phyloP scores from a whole-genome alignment of 2,888 invertebrate genomes.

The Osmoderma eremita region DNA sequence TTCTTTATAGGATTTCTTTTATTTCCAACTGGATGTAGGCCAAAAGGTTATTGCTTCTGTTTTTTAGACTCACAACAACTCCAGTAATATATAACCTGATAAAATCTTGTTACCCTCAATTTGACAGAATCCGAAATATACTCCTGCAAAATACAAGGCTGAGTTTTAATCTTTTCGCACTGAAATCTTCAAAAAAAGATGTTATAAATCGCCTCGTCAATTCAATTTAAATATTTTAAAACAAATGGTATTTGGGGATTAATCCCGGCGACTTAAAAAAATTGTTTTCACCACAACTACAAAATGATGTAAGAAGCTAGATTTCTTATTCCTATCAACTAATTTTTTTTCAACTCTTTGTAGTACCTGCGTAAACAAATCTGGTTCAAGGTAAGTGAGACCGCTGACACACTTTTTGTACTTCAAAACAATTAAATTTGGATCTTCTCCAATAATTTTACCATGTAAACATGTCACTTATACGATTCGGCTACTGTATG shows the following conservation, averaged over 20 bases:
- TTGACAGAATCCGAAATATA: too few relatives aligned
- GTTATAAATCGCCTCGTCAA: too few relatives aligned
- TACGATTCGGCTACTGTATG: neutral
- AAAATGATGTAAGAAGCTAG: too few relatives aligned
- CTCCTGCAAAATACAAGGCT: too few relatives aligned
- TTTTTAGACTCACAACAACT: neutral
- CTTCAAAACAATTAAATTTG: constrained; percentile 26
- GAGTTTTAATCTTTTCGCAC: too few relatives aligned
- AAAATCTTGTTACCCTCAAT: neutral
- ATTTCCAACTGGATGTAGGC: constrained; percentile 11
- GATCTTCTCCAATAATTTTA: constrained; percentile 21
- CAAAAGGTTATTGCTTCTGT: constrained; percentile 16
- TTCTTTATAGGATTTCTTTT: constrained; percentile 14
- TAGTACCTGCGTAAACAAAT: constrained; percentile 12
- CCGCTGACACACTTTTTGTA: constrained; percentile 21
- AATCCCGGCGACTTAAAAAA: too few relatives aligned
- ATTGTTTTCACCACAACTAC: too few relatives aligned
- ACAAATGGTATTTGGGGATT: too few relatives aligned
- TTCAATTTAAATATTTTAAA: too few relatives aligned
- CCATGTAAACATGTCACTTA: constrained; percentile 10
- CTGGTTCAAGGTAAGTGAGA: constrained; percentile 19
- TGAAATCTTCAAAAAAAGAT: too few relatives aligned
- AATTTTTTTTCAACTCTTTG: neutral
- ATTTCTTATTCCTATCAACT: too few relatives aligned
- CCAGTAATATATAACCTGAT: constrained; percentile 5